A percentile compares a stretch with the other conserved stretches of the same genome.
These are phyloP conservation scores for Lucifuga dentata DNA, from an alignment of 2,113 vertebrate genomes.

Conservation along the genomic window DNA sequence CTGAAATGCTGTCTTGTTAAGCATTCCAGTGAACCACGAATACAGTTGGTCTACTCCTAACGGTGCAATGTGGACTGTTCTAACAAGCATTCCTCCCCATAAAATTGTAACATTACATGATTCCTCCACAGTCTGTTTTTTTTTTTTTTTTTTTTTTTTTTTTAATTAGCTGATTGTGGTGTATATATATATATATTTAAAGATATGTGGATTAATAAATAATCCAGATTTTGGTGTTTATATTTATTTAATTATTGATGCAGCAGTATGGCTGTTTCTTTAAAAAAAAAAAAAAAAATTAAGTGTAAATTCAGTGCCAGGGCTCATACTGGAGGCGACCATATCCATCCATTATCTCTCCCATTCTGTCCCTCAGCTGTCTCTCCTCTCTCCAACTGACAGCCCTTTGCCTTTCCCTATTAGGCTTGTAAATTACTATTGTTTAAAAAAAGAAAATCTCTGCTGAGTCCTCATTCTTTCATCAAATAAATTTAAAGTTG, in stretches of 20 bases:
- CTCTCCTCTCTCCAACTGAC: no score
- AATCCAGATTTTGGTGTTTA: conserved; percentile 49
- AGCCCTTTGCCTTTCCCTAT: no score
- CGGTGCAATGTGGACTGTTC: conserved; percentile 7
- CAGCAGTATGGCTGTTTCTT: no score
- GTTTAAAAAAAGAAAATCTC: no score
- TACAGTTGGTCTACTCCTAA: conserved; percentile 3
- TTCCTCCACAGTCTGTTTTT: conserved; percentile 20
- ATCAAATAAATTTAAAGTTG: no score
- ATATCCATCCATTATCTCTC: neutral
- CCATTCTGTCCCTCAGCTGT: no score
- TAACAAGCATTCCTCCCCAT: conserved; percentile 11
- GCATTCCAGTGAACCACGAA: neutral
- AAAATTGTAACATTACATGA: neutral
- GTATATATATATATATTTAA: neutral
- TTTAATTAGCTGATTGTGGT: neutral
- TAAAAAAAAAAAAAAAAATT: no score
- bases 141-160: no score
- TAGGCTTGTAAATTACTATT: no score
- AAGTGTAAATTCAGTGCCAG: no score
- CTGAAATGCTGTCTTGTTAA: conserved; percentile 31
- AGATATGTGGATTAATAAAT: conserved; percentile 47
- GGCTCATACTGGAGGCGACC: no score
- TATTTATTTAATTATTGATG: conserved; percentile 49
- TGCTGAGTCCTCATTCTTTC: no score